Evolutionary conservation across 2,888 invertebrate species (phyloP), one percentile per base, ranked within the genome.

Genomic region (Macaria notata): DNA sequence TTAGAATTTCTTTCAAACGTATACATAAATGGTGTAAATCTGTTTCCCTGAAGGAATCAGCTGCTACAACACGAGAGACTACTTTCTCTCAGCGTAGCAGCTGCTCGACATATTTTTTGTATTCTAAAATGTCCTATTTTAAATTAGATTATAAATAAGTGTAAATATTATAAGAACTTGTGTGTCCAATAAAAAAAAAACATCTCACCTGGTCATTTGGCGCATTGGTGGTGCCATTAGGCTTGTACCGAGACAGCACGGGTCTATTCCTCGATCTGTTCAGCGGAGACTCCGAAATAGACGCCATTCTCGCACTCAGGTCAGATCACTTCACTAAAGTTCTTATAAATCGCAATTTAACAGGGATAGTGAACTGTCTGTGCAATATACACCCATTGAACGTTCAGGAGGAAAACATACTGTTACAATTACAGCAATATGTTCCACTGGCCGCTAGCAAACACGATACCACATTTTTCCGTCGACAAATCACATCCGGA

Each of bases 401-500:
- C 66, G 73, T 73, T 81, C 77, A 81, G 75, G 82, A 80, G 85
- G 87, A 87, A 86, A 86, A 84, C 84, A 84, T 76, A 84, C 84
- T 86, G 86, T 77, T 79, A 76, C 76, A 83, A 83, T 83, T 84
- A 82, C 78, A 79, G 76, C 76, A 77, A 76, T 66, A 64, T 70
- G 72, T 75, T 76, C 73, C 73, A 78, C 82, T 77, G 75, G 72
- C 75, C 52, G 73, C 82, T 78, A 76, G 73, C 83, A 77, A 79
- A 79, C 70, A 81, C 80, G 88, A 90, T 89, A 86, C 83, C 82
- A 86, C 88, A 87, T 86, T 85, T 86, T 88, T 86, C 81, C 81
- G 83, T 85, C 87, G 87, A 86, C 89, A 88, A 89, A 89, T 88
- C 90, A 88, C 86, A 90, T 90, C 91, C 91, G 91, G 86, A 81